Percentiles rank a stretch among this genome's conserved stretches.
phyloP scores from a whole-genome alignment of 2,113 vertebrate genomes.

The Nesospiza acunhae region DNA sequence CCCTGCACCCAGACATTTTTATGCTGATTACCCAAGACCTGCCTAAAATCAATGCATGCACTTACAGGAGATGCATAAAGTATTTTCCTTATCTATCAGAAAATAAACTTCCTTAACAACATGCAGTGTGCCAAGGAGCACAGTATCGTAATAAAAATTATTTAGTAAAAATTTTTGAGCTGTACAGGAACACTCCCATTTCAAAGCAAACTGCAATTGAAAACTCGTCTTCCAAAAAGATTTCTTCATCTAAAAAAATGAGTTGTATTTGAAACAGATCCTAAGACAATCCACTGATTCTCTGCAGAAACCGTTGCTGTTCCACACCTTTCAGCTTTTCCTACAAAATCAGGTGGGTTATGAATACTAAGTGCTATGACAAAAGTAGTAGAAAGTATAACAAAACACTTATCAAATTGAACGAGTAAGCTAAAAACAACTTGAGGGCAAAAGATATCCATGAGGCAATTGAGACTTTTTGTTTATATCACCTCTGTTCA shows the following conservation, averaged over 20 bases:
- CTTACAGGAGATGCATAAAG: neutral
- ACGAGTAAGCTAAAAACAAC: neutral
- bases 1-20: neutral
- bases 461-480: neutral
- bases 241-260: neutral
- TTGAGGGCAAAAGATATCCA: neutral
- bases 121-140: fast-evolving
- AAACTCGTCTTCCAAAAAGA: neutral
- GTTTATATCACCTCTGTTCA: neutral
- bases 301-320: neutral
- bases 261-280: neutral
- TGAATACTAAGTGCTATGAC: neutral
- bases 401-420: neutral
- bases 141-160: neutral
- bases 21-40: neutral
- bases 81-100: neutral
- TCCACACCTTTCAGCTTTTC: neutral
- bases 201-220: neutral
- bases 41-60: neutral
- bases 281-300: neutral
- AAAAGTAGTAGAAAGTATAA: neutral
- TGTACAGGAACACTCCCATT: neutral
- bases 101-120: neutral
- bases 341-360: neutral
- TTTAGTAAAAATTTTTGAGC: neutral